phyloP scores from a whole-genome alignment of 2,113 vertebrate species.

The Leptobrachium leishanense region DNA sequence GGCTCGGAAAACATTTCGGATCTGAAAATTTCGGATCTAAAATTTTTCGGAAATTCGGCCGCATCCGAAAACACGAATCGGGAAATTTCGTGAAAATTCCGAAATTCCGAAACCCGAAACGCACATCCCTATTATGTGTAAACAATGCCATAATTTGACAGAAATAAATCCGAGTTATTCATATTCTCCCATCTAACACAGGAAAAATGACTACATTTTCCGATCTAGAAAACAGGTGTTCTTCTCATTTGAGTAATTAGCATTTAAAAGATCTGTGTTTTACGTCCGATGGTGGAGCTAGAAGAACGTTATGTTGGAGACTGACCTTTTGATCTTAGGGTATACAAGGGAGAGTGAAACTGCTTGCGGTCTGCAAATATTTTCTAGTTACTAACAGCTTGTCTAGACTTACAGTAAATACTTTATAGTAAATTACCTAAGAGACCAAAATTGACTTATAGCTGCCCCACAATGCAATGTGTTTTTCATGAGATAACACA shows the following conservation, averaged over 20 bases:
- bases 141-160: too few species aligned
- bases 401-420: slow-evolving; percentile 49
- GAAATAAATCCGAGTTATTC: too few species aligned
- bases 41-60: too few species aligned
- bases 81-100: too few species aligned
- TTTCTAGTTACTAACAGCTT: slow-evolving; percentile 41
- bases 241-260: not conserved
- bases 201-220: too few species aligned
- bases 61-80: too few species aligned
- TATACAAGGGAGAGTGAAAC: slow-evolving; percentile 20
- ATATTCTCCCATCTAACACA: too few species aligned
- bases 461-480: slow-evolving; percentile 36
- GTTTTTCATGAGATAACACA: slow-evolving; percentile 47
- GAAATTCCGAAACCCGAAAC: too few species aligned
- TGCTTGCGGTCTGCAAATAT: slow-evolving; percentile 44
- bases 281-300: not conserved
- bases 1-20: too few species aligned
- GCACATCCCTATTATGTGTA: too few species aligned
- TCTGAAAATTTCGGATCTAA: too few species aligned
- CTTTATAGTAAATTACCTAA: slow-evolving; percentile 41
- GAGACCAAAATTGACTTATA: slow-evolving; percentile 32
- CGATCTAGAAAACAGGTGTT: slow-evolving; percentile 21
- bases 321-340: slow-evolving; percentile 32
- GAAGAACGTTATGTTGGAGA: slow-evolving; percentile 25
- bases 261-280: not conserved